These are phyloP conservation scores for Aspidoscelis tigris DNA, from an alignment of 2,113 vertebrate genomes.

Conservation along the genomic window DNA sequence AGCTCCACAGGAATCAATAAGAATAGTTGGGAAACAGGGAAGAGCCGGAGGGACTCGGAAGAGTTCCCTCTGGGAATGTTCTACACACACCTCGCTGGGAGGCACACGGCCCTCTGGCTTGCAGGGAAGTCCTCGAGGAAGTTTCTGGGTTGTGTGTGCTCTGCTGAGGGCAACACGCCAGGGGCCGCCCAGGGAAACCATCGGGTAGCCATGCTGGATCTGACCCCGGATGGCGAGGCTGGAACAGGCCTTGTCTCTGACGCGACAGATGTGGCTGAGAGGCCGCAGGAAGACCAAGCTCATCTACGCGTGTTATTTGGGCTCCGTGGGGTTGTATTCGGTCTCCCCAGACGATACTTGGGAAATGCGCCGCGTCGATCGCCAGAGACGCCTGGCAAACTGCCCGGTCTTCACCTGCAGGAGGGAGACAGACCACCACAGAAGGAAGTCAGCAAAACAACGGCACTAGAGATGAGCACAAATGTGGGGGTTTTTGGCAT, in stretches of 20 bases:
- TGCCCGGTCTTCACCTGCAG: slow-evolving; percentile 87
- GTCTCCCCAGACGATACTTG: slow-evolving; percentile 94
- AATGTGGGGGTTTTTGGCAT: too few species aligned
- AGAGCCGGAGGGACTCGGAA: background rate
- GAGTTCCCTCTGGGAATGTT: background rate
- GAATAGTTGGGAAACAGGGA: background rate
- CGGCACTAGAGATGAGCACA: too few species aligned
- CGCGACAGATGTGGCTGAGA: background rate
- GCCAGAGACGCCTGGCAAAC: slow-evolving; percentile 88
- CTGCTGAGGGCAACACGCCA: background rate
- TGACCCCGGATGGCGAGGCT: background rate
- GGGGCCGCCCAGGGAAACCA: background rate
- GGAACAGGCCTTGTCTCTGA: background rate
- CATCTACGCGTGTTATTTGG: slow-evolving; percentile 31
- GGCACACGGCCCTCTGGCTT: background rate
- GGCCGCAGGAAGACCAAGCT: background rate
- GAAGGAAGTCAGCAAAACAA: background rate
- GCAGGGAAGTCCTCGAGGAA: background rate
- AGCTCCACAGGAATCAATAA: slow-evolving; percentile 32
- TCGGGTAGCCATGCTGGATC: background rate
- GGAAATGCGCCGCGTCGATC: slow-evolving; percentile 88
- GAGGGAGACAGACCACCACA: background rate
- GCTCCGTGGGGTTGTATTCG: slow-evolving; percentile 84
- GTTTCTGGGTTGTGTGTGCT: too few species aligned
- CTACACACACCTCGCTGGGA: background rate